phyloP scores from a whole-genome alignment of 2,797 vertebrate species.

The Rhincodon typus region DNA sequence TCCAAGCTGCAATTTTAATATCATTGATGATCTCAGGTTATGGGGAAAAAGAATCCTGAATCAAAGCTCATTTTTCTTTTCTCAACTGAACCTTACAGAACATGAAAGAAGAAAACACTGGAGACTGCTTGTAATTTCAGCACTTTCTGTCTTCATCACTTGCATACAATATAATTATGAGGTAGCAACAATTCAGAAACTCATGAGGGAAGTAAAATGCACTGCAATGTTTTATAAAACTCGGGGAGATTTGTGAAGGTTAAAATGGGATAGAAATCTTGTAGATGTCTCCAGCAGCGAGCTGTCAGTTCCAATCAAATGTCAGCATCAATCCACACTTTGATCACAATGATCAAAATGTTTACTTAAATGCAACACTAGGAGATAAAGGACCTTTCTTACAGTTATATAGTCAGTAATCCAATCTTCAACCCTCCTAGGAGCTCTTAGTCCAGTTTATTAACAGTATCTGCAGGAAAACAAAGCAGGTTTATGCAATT shows the following conservation, averaged over 20 bases:
- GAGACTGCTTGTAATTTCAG: neutral
- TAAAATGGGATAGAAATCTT: constrained; percentile 7
- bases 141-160: neutral
- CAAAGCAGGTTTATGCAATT: neutral
- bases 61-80: neutral
- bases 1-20: neutral
- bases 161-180: neutral
- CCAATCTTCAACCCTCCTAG: constrained; percentile 7
- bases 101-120: neutral
- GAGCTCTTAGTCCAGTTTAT: constrained; percentile 6
- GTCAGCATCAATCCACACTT: constrained; percentile 15
- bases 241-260: neutral
- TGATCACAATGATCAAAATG: constrained; percentile 22
- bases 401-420: constrained; percentile 25
- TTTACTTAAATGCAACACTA: neutral
- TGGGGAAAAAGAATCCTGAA: neutral
- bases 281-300: neutral
- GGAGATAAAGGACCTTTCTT: neutral
- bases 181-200: neutral
- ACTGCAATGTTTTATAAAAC: neutral
- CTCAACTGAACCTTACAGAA: neutral
- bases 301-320: constrained; percentile 11
- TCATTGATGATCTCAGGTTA: neutral
- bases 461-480: neutral
- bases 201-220: no score